Conservation (phyloP, 2,113 vertebrate genomes). For the Potamarius usumacintae region DNA sequence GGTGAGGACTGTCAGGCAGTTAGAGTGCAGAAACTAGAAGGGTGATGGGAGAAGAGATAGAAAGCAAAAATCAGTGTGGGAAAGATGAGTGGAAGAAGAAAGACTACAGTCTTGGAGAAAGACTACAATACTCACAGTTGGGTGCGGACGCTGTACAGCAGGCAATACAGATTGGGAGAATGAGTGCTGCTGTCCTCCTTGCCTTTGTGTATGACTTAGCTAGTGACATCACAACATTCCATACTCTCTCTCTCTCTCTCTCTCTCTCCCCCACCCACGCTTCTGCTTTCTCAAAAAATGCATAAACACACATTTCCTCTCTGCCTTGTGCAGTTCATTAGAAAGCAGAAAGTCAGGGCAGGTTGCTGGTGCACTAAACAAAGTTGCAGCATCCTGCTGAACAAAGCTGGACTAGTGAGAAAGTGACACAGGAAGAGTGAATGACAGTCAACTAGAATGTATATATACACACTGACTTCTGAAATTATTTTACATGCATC, state of each 20-base stretch:
- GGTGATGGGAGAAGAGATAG: conserved; percentile 9
- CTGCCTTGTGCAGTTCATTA: conserved; percentile 38
- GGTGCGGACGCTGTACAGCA: conserved; percentile 70
- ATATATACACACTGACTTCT: too few species aligned
- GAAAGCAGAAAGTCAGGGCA: conserved; percentile 56
- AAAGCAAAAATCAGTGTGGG: conserved; percentile 13
- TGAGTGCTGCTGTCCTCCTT: conserved; percentile 66
- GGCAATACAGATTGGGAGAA: conserved; percentile 68
- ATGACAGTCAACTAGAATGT: not conserved
- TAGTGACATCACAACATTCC: conserved; percentile 83
- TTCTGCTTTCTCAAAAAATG: conserved; percentile 36
- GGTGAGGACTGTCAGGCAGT: conserved; percentile 45
- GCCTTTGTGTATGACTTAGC: conserved; percentile 72
- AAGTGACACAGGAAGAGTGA: conserved; percentile 29
- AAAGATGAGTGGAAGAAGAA: conserved; percentile 39
- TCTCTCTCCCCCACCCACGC: conserved; percentile 37
- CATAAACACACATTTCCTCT: conserved; percentile 52
- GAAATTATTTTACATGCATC: not conserved
- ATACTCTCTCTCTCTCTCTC: conserved; percentile 55
- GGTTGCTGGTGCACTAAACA: conserved; percentile 48
- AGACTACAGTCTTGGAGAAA: conserved; percentile 43
- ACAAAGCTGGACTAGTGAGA: conserved; percentile 21
- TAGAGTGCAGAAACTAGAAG: conserved; percentile 22
- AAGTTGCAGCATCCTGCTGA: conserved; percentile 53
- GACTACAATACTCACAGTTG: conserved; percentile 72